These are phyloP conservation scores for Marronus borbonicus DNA, from an alignment of 2,888 invertebrate species.

Conservation along the genomic window DNA sequence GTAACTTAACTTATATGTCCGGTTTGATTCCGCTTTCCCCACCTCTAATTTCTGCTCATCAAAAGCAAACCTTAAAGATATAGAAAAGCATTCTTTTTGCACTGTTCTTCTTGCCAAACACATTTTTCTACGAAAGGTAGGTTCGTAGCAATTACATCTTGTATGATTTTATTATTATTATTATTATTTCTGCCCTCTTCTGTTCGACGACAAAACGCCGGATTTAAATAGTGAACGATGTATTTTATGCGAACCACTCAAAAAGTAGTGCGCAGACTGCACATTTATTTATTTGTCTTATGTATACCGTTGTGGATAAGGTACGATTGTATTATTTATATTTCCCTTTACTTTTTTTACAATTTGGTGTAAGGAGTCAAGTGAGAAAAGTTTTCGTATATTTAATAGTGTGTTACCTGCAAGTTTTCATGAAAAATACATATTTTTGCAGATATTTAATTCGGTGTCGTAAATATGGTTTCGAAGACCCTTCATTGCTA, in stretches of 20 bases:
- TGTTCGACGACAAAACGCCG: constrained; percentile 3
- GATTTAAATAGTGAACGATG: background rate
- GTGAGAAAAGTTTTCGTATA: constrained; percentile 55
- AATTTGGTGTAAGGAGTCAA: constrained; percentile 57
- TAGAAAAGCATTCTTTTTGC: background rate
- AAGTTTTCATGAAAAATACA: too few relatives aligned
- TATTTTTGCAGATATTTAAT: too few relatives aligned
- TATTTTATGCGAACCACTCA: constrained; percentile 3
- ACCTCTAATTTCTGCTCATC: too few relatives aligned
- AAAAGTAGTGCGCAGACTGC: constrained; percentile 28
- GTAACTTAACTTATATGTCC: too few relatives aligned
- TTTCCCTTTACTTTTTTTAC: constrained; percentile 52
- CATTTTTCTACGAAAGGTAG: constrained; percentile 53
- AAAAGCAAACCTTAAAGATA: too few relatives aligned
- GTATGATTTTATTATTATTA: constrained; percentile 23
- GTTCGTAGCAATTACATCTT: constrained; percentile 51
- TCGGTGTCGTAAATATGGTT: too few relatives aligned
- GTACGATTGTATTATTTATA: constrained; percentile 55
- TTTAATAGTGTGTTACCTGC: constrained; percentile 37
- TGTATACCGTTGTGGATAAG: constrained; percentile 52
- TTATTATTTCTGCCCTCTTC: constrained; percentile 7
- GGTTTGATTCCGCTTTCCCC: too few relatives aligned
- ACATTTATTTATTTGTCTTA: constrained; percentile 41
- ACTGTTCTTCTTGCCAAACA: constrained; percentile 43
- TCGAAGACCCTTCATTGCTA: too few relatives aligned